Conservation (phyloP, 2,888 invertebrate genomes). For the Acanthococcus lagerstroemiae region DNA sequence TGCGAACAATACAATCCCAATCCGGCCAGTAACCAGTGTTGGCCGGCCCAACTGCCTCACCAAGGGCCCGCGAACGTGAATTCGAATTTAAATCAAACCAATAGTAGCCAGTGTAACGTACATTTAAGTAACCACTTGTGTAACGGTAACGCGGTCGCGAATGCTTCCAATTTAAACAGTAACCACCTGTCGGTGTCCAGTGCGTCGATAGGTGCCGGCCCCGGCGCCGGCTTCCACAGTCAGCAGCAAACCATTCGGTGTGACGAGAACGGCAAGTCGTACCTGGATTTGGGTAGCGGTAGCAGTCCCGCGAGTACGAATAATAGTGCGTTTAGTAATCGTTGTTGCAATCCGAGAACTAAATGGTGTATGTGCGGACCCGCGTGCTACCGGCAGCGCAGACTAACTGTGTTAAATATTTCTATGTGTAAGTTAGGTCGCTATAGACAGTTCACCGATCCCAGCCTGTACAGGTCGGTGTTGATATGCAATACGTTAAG, state of each 20-base stretch:
- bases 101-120: constrained; percentile 10
- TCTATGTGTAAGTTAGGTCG: constrained; percentile 85
- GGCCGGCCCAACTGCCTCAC: constrained; percentile 13
- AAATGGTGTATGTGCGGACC: constrained; percentile 56
- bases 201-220: neutral
- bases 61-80: constrained; percentile 7
- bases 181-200: constrained; percentile 10
- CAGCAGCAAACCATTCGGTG: constrained; percentile 70
- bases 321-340: neutral
- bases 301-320: constrained; percentile 30
- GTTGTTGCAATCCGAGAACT: constrained; percentile 39
- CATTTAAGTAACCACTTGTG: constrained; percentile 25
- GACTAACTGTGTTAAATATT: constrained; percentile 79
- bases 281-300: constrained; percentile 70
- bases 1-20: constrained; percentile 27
- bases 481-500: constrained; percentile 86
- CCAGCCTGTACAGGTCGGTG: constrained; percentile 78
- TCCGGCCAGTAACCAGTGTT: constrained; percentile 13
- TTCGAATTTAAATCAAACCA: constrained; percentile 10
- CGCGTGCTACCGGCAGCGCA: constrained; percentile 69
- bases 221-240: constrained; percentile 37
- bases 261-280: constrained; percentile 83
- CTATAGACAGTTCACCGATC: constrained; percentile 78
- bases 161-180: neutral
- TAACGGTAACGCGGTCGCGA: constrained; percentile 17